A percentile compares a stretch with the other conserved stretches of the same genome.
Evolutionary conservation across 2,797 vertebrate genomes (phyloP).

Genomic region (Pangasius sanitwongsei): DNA sequence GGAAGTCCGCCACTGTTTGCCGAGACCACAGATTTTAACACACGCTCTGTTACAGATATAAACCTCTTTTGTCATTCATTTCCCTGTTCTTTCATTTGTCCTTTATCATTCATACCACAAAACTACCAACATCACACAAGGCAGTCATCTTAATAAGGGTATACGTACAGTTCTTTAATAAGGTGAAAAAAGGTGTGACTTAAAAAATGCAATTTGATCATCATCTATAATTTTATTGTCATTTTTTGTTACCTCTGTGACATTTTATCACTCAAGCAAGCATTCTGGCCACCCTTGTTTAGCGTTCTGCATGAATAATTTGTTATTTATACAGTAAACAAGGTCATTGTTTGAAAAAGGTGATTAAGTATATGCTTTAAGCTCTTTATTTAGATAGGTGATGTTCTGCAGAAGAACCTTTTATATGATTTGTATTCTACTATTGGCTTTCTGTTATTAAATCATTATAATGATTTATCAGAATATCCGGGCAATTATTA

Average conservation of each 20-base stretch:
- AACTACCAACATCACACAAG: background rate
- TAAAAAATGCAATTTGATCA: background rate
- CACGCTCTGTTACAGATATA: background rate
- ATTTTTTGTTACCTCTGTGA: background rate
- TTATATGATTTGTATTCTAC: background rate
- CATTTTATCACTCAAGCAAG: background rate
- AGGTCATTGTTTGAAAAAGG: background rate
- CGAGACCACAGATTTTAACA: background rate
- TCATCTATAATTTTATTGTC: background rate
- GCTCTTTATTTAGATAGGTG: background rate
- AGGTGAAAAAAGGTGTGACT: background rate
- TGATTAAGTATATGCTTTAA: background rate
- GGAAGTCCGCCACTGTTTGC: background rate
- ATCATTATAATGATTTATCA: background rate
- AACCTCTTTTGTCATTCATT: background rate
- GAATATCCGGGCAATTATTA: background rate
- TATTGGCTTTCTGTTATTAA: background rate
- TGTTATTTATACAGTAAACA: background rate
- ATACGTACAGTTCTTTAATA: background rate
- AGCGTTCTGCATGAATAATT: background rate
- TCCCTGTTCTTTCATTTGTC: no score
- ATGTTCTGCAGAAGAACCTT: background rate
- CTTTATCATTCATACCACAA: background rate
- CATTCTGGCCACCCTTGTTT: background rate
- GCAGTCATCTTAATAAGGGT: background rate